phyloP scores from a whole-genome alignment of 2,888 invertebrate genomes.

The Catocala fraxini region DNA sequence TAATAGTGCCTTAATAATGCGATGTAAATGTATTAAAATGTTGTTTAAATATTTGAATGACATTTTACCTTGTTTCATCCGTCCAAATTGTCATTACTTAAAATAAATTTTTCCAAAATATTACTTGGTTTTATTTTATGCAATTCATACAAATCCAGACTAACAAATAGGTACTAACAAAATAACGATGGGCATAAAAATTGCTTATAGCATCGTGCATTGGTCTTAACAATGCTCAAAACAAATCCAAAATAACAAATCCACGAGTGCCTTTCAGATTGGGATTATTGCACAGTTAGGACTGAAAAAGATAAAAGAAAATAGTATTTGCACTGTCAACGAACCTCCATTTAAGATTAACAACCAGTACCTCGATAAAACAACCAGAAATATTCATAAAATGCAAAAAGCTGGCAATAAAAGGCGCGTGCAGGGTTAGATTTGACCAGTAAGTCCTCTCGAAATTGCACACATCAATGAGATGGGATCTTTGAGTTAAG shows the following conservation, averaged over 20 bases:
- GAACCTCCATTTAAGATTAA: conserved; percentile 20
- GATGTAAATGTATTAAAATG: conserved; percentile 63
- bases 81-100: conserved; percentile 81
- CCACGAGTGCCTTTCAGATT: neutral
- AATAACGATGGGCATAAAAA: too few species aligned
- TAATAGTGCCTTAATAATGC: conserved; percentile 77
- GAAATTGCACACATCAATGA: conserved; percentile 72
- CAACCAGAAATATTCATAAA: conserved; percentile 22
- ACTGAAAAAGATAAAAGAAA: conserved; percentile 2
- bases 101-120: conserved; percentile 75
- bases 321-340: conserved; percentile 22
- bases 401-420: conserved; percentile 31
- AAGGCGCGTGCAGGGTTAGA: conserved; percentile 35
- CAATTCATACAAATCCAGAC: neutral
- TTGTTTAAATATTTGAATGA: conserved; percentile 57
- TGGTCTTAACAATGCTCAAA: too few species aligned
- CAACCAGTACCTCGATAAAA: conserved; percentile 23
- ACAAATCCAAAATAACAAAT: too few species aligned
- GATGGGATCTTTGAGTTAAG: conserved; percentile 76
- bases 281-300: neutral
- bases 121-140: conserved; percentile 44
- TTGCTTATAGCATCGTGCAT: too few species aligned
- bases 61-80: conserved; percentile 65
- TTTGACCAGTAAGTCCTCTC: conserved; percentile 57
- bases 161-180: neutral